Evolutionary conservation across 2,797 vertebrate genomes (phyloP).

Genomic region (Coccyzus lansbergi): DNA sequence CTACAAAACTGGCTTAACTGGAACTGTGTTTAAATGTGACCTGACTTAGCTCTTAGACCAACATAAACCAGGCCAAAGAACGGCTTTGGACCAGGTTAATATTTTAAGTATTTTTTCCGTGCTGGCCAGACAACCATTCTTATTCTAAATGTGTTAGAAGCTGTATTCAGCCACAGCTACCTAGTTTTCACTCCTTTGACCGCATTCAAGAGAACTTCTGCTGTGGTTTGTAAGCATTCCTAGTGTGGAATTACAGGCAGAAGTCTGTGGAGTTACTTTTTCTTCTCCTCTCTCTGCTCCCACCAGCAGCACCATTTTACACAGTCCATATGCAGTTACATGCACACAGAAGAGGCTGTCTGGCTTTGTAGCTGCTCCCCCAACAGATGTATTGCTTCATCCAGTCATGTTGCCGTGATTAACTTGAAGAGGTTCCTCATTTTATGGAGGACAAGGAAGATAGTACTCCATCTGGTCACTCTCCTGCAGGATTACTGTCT

Average conservation of each 20-base stretch:
- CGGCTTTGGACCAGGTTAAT: background rate
- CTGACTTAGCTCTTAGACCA: constrained; percentile 35
- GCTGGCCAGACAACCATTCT: background rate
- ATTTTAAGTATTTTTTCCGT: background rate
- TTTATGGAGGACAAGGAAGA: background rate
- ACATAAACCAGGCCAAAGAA: background rate
- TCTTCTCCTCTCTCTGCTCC: background rate
- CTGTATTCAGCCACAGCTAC: background rate
- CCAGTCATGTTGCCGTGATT: constrained; percentile 26
- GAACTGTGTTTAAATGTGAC: constrained; percentile 47
- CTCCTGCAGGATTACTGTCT: background rate
- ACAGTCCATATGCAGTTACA: background rate
- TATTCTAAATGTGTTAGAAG: background rate
- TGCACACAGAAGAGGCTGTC: background rate
- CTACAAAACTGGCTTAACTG: constrained; percentile 57
- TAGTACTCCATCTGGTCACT: background rate
- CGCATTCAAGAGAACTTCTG: background rate
- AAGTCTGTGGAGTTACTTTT: background rate
- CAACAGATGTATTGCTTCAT: constrained; percentile 1
- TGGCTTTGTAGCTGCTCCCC: background rate
- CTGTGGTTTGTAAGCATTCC: background rate
- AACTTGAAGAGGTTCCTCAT: background rate
- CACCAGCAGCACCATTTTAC: background rate
- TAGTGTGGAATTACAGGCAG: background rate
- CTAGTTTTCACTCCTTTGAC: background rate